Evolutionary conservation across 2,888 invertebrate species (phyloP), one percentile per base, ranked within the genome.

Genomic region (Nyleta sp.): DNA sequence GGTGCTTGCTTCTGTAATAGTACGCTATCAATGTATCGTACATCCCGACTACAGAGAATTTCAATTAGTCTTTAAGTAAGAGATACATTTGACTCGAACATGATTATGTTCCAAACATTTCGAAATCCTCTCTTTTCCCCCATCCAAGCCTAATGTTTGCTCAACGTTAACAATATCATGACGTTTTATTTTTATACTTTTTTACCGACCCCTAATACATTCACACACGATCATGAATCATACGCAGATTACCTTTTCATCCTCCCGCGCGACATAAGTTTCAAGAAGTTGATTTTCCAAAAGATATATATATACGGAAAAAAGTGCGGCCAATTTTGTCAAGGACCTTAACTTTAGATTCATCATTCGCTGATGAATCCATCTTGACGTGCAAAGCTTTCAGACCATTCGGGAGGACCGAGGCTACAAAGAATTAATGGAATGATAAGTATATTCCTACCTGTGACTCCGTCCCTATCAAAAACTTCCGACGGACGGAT

Each of bases 381-480:
- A 31, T 48, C 18, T 7, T 73, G 50, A 65, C 64, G 53, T 13
- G 48, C 10, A 44, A 64, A 64, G 55, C 53, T 53, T 53, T 28
- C 48, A n/a, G 50, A n/a, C 13, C 62, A 24, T 62, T 55, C 44
- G 42, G 15, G 20, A 35, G 8, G 40, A 40, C 22, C 28, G 8
- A 40, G 15, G 24, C 33, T 62, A 40, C 40, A 48, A 52, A 52
- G 65, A 35, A 67, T 65, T 74, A 67, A 60, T 74, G 53, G 48
- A 53, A 53, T 55, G 67, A 60, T 74, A 67, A 74, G 74, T 74
- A 35, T 74, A 74, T 67, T 53, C 20, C 38, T 38, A 59, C 40
- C 50, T 35, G 48, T 18, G 35, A 44, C 46, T 48, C 15, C 17
- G 24, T 18, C 6, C 42, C 17, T n/a, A 59, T 65, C 65, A 52